Evolutionary conservation across 2,113 vertebrate genomes (phyloP), one percentile per base, ranked within the genome.

Genomic region (Phoxinus phoxinus): DNA sequence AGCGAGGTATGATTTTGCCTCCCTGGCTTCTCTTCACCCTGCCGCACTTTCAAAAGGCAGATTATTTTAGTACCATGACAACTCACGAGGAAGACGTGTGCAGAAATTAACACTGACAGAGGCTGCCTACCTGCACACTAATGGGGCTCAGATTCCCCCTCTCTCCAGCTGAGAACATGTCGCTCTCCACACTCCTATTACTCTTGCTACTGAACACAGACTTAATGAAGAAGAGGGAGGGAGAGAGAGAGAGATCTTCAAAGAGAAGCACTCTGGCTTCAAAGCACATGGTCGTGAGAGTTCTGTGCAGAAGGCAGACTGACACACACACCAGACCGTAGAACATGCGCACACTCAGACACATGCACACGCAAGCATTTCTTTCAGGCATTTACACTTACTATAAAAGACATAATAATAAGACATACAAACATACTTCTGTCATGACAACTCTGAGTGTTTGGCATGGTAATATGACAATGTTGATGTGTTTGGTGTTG

Each of bases 81-180:
- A 32, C 65, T 78, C 19, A 41, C 12, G 53, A 9, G 76, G 12
- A 44, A 13, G 35, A 46, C 25, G 1, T 21, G 32, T 30, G 46
- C 27, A 59, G 76, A 69, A 80, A 81, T 85, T 23, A 85, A 58
- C 84, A 41, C 23, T 58, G 51, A 72, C 48, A 58, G 21, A 41
- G 63, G 41, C 76, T 72, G 84, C 76, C 75, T 80, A 80, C 63
- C 75, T 69, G 61, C 35, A 71, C 77, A 58, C 84, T 85, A 85
- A 85, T 80, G 61, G 46, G 3, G 35, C 63, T 44, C 12, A 9
- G 81, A 72, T 69, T 37, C 30, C 21, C 61, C 74, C 19, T 12
- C 74, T 53, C 83, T 63, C 73, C 84, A 37, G 84, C 72, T 85
- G 74, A 53, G 76, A 72, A 56, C 69, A 71, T 80, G 76, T 80